A percentile compares a stretch with the other conserved stretches of the same genome.
Conservation (phyloP, 2,888 invertebrate genomes). For the Ectemnius lituratus region DNA sequence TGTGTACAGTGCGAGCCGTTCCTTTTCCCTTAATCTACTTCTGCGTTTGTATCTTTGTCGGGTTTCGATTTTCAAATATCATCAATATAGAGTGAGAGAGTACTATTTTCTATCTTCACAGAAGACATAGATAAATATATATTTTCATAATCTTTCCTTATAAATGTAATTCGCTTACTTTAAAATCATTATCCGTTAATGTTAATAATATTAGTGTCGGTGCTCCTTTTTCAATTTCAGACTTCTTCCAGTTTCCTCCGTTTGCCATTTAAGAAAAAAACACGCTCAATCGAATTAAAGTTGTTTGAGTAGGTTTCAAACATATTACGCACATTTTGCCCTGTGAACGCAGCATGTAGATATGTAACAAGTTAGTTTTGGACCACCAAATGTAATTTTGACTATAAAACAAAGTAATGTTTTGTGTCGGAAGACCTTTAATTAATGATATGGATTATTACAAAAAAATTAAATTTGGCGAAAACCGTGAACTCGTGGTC, state of each 20-base stretch:
- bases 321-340: conserved; percentile 47
- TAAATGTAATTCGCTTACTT: conserved; percentile 78
- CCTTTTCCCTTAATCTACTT: conserved; percentile 67
- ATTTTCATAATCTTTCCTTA: conserved; percentile 78
- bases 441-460: not conserved
- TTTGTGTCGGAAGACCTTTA: not conserved
- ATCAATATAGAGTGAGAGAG: conserved; percentile 78
- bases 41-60: conserved; percentile 71
- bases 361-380: conserved; percentile 34
- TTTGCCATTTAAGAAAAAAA: conserved; percentile 49
- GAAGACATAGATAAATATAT: conserved; percentile 79
- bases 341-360: conserved; percentile 37
- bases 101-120: conserved; percentile 79
- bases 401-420: conserved; percentile 25
- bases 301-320: conserved; percentile 51
- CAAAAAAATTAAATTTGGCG: conserved; percentile 2
- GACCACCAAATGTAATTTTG: conserved; percentile 40
- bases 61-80: conserved; percentile 70
- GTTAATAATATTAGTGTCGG: conserved; percentile 77
- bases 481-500: too few relatives aligned
- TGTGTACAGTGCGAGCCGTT: conserved; percentile 69
- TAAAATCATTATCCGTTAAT: conserved; percentile 76
- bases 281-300: conserved; percentile 37
- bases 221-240: conserved; percentile 73
- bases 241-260: conserved; percentile 47